phyloP scores from a whole-genome alignment of 2,113 vertebrate species.

The Halcyon malimbica region DNA sequence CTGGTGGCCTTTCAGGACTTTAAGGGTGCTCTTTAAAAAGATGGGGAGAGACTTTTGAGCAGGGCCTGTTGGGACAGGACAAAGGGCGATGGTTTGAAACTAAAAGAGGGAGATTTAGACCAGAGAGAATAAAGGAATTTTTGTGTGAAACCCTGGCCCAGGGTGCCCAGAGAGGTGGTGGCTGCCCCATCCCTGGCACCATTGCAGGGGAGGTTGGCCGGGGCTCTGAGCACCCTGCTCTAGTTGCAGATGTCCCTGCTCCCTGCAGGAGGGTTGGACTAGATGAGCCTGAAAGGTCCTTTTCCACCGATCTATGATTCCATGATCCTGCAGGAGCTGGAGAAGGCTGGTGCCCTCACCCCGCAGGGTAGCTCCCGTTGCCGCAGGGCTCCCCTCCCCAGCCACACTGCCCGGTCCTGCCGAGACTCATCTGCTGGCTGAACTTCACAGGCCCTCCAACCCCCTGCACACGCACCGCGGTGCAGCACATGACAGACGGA shows the following conservation, averaged over 20 bases:
- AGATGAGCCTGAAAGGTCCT: not conserved
- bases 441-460: not conserved
- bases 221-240: not conserved
- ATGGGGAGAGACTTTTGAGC: not conserved
- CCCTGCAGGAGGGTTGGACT: not conserved
- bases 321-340: not conserved
- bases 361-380: not conserved
- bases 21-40: not conserved
- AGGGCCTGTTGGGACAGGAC: not conserved
- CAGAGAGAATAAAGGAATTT: not conserved
- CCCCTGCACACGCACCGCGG: not conserved
- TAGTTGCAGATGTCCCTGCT: not conserved
- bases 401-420: not conserved
- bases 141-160: not conserved
- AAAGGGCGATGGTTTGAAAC: not conserved
- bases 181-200: not conserved
- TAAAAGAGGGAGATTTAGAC: not conserved
- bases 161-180: not conserved
- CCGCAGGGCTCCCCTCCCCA: too few species aligned
- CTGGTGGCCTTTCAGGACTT: too few species aligned
- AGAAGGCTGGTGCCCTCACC: not conserved
- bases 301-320: not conserved
- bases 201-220: not conserved
- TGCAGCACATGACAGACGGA: not conserved
- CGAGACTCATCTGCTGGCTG: accelerated